Base-by-base conservation (phyloP, 2,113 vertebrate species). In the Oreochromis niloticus region DNA sequence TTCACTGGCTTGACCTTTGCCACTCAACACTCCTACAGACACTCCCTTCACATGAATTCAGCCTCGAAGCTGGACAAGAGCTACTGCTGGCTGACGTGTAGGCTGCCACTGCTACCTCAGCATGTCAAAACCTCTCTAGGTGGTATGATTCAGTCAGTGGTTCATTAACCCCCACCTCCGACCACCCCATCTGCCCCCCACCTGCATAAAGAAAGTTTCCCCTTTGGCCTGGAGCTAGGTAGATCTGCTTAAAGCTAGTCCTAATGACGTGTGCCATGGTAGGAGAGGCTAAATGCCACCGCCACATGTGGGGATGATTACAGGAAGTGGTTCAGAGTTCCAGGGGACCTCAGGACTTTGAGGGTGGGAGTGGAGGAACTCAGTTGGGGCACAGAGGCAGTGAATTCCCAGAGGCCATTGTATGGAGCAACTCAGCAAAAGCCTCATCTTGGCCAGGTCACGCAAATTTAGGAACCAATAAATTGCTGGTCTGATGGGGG, bases 231-330 rank as follows among this genome's bases (percentile, higher is more conserved):
- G 84, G 86, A 94, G 95, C 95, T 89, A 94, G 90, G 91, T 94
- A 92, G 91, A 88, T 90, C 87, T 94, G 93, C 93, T 96, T 94
- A 95, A 95, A 95, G 95, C 92, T 91, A 39, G 55, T 84, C 91
- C 91, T 96, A 96, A 96, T 95, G 95, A 96, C 95, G 94, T 96
- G 95, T 95, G 94, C 95, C 94, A 89, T 91, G 90, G 94, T 90
- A 82, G 91, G 87, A 73, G 85, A 93, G 88, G 92, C 93, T 95
- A 91, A 94, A 94, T 94, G 94, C 93, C 92, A 93, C 95, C 93
- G 83, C 96, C 95, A 94, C 96, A 95, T 96, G 94, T 94, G 93
- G 94, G 92, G 94, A 96, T 95, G 96, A 95, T 96, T 96, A 95
- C 95, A 96, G 96, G 96, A 96, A 96, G 95, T 95, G 55, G 91